A percentile compares a stretch with the other conserved stretches of the same genome.
These are phyloP conservation scores for Accipiter cooperii DNA, from an alignment of 2,113 vertebrate species.

Conservation along the genomic window DNA sequence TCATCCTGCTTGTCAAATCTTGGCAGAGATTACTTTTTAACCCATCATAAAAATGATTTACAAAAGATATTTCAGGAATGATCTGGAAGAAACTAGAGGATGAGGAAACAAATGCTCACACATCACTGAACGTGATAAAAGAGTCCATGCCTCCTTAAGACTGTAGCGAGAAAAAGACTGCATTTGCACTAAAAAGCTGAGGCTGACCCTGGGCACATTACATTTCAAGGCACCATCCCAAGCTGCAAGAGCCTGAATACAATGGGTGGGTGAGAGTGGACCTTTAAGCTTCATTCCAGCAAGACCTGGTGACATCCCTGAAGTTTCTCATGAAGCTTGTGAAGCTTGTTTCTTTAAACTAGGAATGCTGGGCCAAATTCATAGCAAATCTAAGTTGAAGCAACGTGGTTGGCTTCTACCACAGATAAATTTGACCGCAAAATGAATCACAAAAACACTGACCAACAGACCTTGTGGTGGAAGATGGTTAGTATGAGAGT, in stretches of 20 bases:
- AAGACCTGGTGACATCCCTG: neutral
- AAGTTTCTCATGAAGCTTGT: neutral
- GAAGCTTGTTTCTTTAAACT: neutral
- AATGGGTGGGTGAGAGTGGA: neutral
- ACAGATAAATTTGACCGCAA: neutral
- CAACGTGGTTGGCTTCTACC: neutral
- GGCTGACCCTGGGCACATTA: neutral
- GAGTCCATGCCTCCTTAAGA: neutral
- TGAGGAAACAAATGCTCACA: neutral
- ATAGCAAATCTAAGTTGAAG: neutral
- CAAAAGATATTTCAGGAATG: neutral
- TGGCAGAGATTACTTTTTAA: neutral
- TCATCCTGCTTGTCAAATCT: neutral
- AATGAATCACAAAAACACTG: neutral
- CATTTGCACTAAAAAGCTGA: neutral
- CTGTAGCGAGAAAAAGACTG: neutral
- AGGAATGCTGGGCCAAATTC: neutral
- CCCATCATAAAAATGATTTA: neutral
- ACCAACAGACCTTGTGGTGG: neutral
- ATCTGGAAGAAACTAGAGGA: neutral
- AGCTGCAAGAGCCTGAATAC: neutral
- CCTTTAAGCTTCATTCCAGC: neutral
- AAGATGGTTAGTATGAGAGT: neutral
- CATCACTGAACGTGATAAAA: fast-evolving
- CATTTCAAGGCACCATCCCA: neutral